Conservation (phyloP, 1,140 invertebrate genomes). For the Drosophila bocqueti region DNA sequence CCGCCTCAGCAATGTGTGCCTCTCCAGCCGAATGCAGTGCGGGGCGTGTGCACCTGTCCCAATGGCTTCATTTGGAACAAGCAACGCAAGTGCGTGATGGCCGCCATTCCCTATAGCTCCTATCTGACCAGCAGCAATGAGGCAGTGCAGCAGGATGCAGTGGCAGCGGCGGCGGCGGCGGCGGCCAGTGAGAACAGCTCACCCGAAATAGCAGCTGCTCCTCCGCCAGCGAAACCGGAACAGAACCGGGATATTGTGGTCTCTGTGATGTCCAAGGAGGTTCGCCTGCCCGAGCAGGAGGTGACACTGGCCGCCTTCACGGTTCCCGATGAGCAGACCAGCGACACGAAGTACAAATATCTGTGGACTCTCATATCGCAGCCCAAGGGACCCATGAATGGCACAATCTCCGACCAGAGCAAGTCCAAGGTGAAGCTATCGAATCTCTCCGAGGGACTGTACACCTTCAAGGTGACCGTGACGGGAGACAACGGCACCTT, state of each 20-base stretch:
- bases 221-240: conserved; percentile 67
- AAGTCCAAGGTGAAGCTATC: conserved; percentile 91
- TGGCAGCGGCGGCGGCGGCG: conserved; percentile 39
- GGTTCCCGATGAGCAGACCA: conserved; percentile 90
- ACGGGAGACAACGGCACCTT: conserved; percentile 90
- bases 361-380: conserved; percentile 94
- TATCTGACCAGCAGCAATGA: conserved; percentile 46
- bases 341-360: conserved; percentile 93
- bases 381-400: conserved; percentile 90
- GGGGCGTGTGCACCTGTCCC: conserved; percentile 90
- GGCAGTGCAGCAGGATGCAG: conserved; percentile 47
- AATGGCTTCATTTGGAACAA: conserved; percentile 87
- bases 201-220: conserved; percentile 37
- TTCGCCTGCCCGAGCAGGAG: conserved; percentile 90
- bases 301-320: conserved; percentile 92
- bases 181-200: conserved; percentile 64
- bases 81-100: conserved; percentile 84
- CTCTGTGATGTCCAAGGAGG: conserved; percentile 91
- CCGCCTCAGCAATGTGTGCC: conserved; percentile 89
- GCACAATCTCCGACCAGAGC: conserved; percentile 94
- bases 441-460: conserved; percentile 93
- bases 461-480: conserved; percentile 93
- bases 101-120: conserved; percentile 66
- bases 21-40: conserved; percentile 86
- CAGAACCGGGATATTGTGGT: conserved; percentile 89